A percentile compares a stretch with the other conserved stretches of the same genome.
These are phyloP conservation scores for Thalassaphorura encarpata DNA, from an alignment of 1,140 invertebrate species.

Conservation along the genomic window DNA sequence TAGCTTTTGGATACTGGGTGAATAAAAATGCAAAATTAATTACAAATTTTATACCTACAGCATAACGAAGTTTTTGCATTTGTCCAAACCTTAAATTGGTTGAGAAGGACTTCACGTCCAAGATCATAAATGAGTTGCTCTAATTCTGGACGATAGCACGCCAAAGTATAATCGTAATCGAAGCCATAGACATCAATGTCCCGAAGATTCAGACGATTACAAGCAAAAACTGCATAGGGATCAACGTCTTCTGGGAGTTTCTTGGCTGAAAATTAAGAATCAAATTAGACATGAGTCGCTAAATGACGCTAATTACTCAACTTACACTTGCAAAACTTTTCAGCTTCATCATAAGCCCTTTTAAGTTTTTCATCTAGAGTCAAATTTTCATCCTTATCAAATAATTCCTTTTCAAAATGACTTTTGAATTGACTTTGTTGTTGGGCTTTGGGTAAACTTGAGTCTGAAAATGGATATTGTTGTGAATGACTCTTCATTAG, in stretches of 20 bases:
- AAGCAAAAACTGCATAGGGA: slow-evolving; percentile 81
- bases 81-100: slow-evolving; percentile 66
- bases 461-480: not conserved
- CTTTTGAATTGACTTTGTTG: too few species aligned
- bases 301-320: not conserved
- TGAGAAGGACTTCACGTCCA: slow-evolving; percentile 73
- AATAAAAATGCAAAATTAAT: slow-evolving; percentile 11
- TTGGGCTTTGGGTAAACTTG: too few species aligned
- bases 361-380: slow-evolving; percentile 13
- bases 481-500: not conserved
- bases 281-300: not conserved
- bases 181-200: slow-evolving; percentile 94
- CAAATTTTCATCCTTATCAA: slow-evolving; percentile 13
- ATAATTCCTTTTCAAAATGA: too few species aligned
- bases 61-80: not conserved
- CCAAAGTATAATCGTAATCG: slow-evolving; percentile 97
- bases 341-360: slow-evolving; percentile 29
- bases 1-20: slow-evolving; percentile 79
- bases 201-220: slow-evolving; percentile 84
- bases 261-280: slow-evolving; percentile 51
- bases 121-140: slow-evolving; percentile 87
- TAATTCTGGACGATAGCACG: slow-evolving; percentile 84
- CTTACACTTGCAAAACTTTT: slow-evolving; percentile 26
- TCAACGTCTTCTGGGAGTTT: slow-evolving; percentile 79
- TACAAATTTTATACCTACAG: not conserved